Base-by-base conservation (phyloP, 2,888 invertebrate genomes). In the Rhogogaster chlorosoma region DNA sequence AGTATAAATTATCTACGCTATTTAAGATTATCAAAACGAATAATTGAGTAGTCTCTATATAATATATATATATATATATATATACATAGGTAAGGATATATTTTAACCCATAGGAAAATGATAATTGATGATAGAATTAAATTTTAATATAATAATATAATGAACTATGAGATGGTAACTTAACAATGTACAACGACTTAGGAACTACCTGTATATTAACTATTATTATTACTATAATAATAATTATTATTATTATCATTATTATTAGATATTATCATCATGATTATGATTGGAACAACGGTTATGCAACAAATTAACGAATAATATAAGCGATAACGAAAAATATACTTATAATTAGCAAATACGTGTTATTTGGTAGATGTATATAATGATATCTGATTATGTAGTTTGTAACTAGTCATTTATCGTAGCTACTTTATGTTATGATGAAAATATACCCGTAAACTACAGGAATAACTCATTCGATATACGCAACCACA, bases 101-200 rank as follows among this genome's bases (percentile, higher is more conserved):
- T 90, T 90, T 91, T 90, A 91, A 89, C 88, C 90, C 88, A 88
- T 88, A 86, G 86, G 86, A 89, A 87, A 86, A 49, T 87, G 84
- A 86, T 85, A 87, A 87, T 87, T 82, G 85, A 88, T 85, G 84
- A 86, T 90, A 89, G 89, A 90, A 89, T 89, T 90, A 88, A 88
- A 90, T 88, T 45, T 90, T 87, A 86, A 87, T 85, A 87, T 89
- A 89, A 84, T 73, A 29, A 29, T 77, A 73, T 49, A 9, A 32
- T 67, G 32, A 67, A 61, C 64, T 10, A 80, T 80, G 87, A 89
- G 67, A 87, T 87, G 88, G 67, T 38, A 88, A 87, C 86, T 85
- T 90, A 91, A 92, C 88, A 88, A 91, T 92, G 92, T 93, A 92
- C 92, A 93, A 93, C 92, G 92, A 93, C 87, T 90, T 92, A 92